Evolutionary conservation across 1,140 invertebrate species (phyloP), one percentile per base, ranked within the genome.

Genomic region (Lamellibrachia luymesi): DNA sequence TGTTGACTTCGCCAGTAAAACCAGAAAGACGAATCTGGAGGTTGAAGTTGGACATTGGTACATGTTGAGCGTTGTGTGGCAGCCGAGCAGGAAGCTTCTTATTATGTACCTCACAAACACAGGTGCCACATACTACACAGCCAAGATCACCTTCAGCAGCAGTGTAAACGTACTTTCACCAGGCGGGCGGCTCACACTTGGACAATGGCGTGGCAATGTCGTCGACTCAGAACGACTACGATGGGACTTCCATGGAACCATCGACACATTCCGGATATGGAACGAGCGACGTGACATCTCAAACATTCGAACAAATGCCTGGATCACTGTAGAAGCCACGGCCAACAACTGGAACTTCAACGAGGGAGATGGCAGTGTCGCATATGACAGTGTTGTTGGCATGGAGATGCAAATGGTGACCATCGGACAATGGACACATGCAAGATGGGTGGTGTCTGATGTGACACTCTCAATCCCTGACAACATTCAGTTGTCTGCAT

Each of bases 241-340:
- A 49, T 95, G 94, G 94, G 93, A 92, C 49, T 94, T 94, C 38
- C 27, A 90, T 50, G 94, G 94, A 91, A 51, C 92, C 4, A 92
- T 95, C 49, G 94, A 94, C 92, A 94, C 94, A 51, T 64, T 95
- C 52, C 92, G 94, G 89, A 92, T 95, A 49, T 95, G 94, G 94
- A 94, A 94, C 38, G 93, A 92, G 91, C 13, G 50, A 49, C 56
- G 94, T 80, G 93, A 93, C n/a, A 80, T 93, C 2, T 90, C 92
- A 25, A 92, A 94, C 90, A 94, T 95, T 49, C 89, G 93, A 52
- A 90, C 56, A 91, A 90, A 51, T 89, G 92, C 94, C 22, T 94
- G 94, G 64, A 93, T 6, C 17, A 92, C 50, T 27, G 80, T 94
- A 49, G 91, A 56, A 22, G 92, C 50, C 27, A 91, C 94, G 25